Evolutionary conservation across 2,888 invertebrate genomes (phyloP), one percentile per base, ranked within the genome.

Genomic region (Mesochorus sp.): DNA sequence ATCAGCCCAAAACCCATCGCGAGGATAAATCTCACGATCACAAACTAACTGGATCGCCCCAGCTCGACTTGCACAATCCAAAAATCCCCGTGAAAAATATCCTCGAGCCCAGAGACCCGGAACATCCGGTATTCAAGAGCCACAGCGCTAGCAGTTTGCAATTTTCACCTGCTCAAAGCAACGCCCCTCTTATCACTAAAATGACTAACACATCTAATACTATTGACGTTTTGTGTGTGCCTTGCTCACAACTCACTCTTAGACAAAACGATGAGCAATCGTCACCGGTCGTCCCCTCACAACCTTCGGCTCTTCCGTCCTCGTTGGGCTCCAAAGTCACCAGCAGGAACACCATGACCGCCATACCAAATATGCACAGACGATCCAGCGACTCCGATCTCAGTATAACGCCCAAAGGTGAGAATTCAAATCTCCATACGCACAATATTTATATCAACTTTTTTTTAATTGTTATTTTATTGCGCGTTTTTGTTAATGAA

Each of bases 361-460:
- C 68, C 44, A 78, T 84, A 37, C 76, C 78, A 4, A 87, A 88
- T 91, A 91, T 95, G 79, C 95, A 95, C 88, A 93, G 97, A 64
- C 93, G 98, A 83, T 97, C 97, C 2, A 98, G 98, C 1, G 98
- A 98, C 91, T 98, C 98, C 0, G 98, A 98, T 92, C 92, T 97
- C 82, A 97, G 96, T 92, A 95, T 97, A 57, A 97, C 97, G 8
- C 97, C 97, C 2, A 98, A 97, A 95, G 97, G 98, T 98, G 92
- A 91, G 89, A 79, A 75, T 47, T 67, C 12, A 28, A 12, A 76
- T 49, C 8, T 57, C 19, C 12, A 10, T 49, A 37, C 1, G 34
- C 28, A 42, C 4, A 17, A 31, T 42, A 10, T 2, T 24, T 59
- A 42, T 3, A 17, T 61, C 3, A 8, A 6, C 0, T 1, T 12